These are phyloP conservation scores for Lepidocyrtoides sp. DNA, from an alignment of 2,888 invertebrate species.

Conservation along the genomic window DNA sequence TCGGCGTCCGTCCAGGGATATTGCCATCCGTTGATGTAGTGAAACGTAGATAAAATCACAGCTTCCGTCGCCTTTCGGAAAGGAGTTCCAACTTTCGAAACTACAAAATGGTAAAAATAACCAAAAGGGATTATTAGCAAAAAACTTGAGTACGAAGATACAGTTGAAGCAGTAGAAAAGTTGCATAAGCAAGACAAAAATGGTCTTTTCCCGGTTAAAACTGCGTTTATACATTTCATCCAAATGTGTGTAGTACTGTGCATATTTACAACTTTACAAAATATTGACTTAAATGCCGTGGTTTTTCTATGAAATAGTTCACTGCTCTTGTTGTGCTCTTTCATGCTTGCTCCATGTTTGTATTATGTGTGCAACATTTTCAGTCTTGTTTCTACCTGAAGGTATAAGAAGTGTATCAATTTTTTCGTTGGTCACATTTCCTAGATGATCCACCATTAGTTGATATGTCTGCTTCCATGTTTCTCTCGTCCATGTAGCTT, in stretches of 20 bases:
- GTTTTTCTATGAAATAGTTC: no score
- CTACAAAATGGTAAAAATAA: slow-evolving; percentile 16
- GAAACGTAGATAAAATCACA: slow-evolving; percentile 73
- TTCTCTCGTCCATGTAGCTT: slow-evolving; percentile 54
- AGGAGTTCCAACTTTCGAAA: slow-evolving; percentile 70
- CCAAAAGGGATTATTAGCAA: not conserved
- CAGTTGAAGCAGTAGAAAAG: no score
- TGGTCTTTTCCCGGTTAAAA: no score
- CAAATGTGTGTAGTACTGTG: no score
- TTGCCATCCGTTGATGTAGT: slow-evolving; percentile 78
- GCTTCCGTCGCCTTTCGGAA: slow-evolving; percentile 73
- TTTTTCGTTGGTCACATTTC: slow-evolving; percentile 74
- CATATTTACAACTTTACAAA: no score
- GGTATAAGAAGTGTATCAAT: slow-evolving; percentile 72
- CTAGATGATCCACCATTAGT: slow-evolving; percentile 66
- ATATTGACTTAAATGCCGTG: no score
- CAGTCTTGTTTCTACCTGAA: slow-evolving; percentile 64
- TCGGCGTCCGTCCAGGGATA: slow-evolving; percentile 65
- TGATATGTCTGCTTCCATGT: slow-evolving; percentile 65
- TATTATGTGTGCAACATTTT: not conserved
- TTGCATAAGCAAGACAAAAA: no score
- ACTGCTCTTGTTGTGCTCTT: no score
- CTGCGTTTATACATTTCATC: no score
- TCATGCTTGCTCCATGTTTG: no score
- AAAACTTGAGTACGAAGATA: no score